Evolutionary conservation across 1,140 invertebrate genomes (phyloP).

Genomic region (Tetraneura akinire): DNA sequence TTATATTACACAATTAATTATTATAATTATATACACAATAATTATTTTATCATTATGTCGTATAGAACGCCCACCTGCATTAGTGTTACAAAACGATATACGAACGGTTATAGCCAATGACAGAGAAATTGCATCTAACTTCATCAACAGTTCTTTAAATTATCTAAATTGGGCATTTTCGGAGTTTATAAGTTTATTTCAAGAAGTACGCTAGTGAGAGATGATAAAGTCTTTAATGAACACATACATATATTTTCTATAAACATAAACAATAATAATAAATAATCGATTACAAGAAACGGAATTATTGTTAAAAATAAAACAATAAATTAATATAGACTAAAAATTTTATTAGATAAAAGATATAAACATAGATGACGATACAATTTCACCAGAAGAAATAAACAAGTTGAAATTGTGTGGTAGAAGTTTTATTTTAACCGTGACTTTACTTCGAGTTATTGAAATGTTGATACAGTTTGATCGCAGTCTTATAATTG

Average conservation of each 20-base stretch:
- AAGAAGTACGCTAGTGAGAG: too few species aligned
- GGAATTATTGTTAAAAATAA: too few species aligned
- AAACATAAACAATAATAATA: too few species aligned
- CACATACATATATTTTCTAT: too few species aligned
- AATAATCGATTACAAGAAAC: too few species aligned
- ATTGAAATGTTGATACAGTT: conserved; percentile 39
- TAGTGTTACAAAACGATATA: conserved; percentile 21
- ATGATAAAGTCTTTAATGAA: too few species aligned
- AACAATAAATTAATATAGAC: too few species aligned
- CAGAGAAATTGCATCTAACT: conserved; percentile 1
- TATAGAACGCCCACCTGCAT: not conserved
- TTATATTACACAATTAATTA: too few species aligned
- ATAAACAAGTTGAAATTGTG: conserved; percentile 7
- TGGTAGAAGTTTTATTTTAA: not conserved
- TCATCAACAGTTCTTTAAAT: conserved; percentile 26
- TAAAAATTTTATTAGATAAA: not conserved
- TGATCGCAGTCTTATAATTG: conserved; percentile 20
- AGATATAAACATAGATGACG: not conserved
- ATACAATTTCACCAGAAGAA: not conserved
- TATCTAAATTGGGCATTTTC: conserved; percentile 38
- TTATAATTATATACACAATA: too few species aligned
- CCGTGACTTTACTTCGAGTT: conserved; percentile 37
- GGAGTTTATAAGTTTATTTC: conserved; percentile 29
- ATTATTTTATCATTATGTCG: too few species aligned
- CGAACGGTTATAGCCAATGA: not conserved